Evolutionary conservation across 2,797 vertebrate genomes (phyloP).

Genomic region (Onychomys leucogaster): DNA sequence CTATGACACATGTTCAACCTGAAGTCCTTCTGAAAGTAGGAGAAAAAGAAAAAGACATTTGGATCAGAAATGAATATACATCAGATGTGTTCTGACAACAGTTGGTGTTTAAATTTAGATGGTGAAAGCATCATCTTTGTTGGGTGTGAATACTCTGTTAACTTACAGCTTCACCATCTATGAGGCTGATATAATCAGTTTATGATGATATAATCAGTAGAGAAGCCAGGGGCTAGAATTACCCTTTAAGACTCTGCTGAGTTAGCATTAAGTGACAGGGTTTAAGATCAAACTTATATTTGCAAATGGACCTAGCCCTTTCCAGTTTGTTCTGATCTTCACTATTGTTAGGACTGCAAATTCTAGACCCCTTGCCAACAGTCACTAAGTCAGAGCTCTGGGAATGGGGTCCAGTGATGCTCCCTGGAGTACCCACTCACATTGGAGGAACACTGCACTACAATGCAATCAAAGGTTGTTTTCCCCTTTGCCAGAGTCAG

Average conservation of each 20-base stretch:
- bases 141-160: neutral
- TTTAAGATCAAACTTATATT: conserved; percentile 21
- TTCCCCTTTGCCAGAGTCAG: neutral
- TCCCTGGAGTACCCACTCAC: neutral
- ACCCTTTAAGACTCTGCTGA: neutral
- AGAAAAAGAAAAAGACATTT: neutral
- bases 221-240: conserved; percentile 6
- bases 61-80: conserved; percentile 40
- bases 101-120: neutral
- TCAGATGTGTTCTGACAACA: conserved; percentile 34
- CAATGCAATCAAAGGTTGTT: neutral
- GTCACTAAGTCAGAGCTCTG: neutral
- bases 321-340: conserved; percentile 25
- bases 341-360: neutral
- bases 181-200: neutral
- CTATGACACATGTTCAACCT: neutral
- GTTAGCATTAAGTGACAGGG: conserved; percentile 18
- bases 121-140: neutral
- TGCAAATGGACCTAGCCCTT: conserved; percentile 22
- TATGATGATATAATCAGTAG: neutral
- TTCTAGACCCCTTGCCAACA: neutral
- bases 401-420: neutral
- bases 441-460: neutral
- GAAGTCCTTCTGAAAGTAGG: conserved; percentile 42
- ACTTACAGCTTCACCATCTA: neutral